A percentile compares a stretch with the other conserved stretches of the same genome.
These are phyloP conservation scores for Branchipolynoe longqiensis DNA, from an alignment of 2,888 invertebrate genomes.

Conservation along the genomic window DNA sequence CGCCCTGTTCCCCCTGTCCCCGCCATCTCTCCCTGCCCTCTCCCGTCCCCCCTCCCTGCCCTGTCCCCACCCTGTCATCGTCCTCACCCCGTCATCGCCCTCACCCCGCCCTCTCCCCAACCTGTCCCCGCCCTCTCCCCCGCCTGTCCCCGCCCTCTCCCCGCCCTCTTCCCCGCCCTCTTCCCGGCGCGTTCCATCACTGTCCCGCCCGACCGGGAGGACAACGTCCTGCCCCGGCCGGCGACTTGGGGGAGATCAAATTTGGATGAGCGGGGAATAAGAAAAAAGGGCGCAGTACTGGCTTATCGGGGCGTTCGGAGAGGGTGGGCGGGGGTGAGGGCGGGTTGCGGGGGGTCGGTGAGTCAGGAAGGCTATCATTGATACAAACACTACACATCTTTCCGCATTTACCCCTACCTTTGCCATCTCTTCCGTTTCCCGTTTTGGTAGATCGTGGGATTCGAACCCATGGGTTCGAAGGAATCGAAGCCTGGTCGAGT, in stretches of 20 bases:
- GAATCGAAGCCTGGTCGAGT: too few relatives aligned
- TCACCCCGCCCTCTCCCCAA: too few relatives aligned
- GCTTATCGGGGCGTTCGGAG: constrained; percentile 23
- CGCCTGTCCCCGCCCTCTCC: too few relatives aligned
- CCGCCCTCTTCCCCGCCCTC: constrained; percentile 13
- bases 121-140: too few relatives aligned
- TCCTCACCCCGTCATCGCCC: too few relatives aligned
- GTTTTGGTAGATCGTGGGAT: too few relatives aligned
- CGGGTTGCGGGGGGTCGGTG: neutral
- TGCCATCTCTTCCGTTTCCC: neutral
- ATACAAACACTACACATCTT: constrained; percentile 14
- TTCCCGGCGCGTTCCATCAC: constrained; percentile 41
- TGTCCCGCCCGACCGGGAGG: constrained; percentile 17
- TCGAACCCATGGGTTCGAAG: too few relatives aligned
- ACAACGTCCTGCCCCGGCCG: constrained; percentile 20
- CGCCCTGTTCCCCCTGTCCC: too few relatives aligned
- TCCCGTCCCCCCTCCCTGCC: too few relatives aligned
- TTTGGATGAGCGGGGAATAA: constrained; percentile 49
- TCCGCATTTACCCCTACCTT: neutral
- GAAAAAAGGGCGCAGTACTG: constrained; percentile 42
- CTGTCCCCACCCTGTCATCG: too few relatives aligned
- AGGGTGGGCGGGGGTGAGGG: constrained; percentile 18
- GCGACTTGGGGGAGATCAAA: constrained; percentile 42
- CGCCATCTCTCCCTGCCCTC: too few relatives aligned
- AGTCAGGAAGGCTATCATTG: neutral